Conservation (phyloP, 2,888 invertebrate species). For the Phaedon cochleariae region DNA sequence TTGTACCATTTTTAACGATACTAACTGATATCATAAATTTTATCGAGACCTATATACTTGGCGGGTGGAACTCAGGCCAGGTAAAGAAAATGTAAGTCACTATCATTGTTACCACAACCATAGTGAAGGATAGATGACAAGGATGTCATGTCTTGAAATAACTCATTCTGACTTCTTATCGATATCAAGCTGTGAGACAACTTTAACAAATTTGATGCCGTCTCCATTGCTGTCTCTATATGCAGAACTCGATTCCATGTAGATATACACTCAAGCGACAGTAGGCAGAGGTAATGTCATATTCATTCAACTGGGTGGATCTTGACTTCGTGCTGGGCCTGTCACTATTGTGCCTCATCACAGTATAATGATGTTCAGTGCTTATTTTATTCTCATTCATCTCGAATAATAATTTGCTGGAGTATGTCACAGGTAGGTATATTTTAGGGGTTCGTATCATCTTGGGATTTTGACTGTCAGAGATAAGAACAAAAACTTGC, state of each 20-base stretch:
- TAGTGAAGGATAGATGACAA: slow-evolving; percentile 45
- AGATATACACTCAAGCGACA: not conserved
- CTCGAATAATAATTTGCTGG: too few species aligned
- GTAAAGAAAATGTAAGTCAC: slow-evolving; percentile 43
- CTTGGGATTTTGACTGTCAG: too few species aligned
- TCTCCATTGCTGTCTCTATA: not conserved
- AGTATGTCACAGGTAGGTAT: not conserved
- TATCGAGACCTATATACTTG: too few species aligned
- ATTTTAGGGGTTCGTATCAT: too few species aligned
- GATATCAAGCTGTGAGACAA: not conserved
- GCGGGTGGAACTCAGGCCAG: too few species aligned
- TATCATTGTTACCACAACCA: slow-evolving; percentile 39
- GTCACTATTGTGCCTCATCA: slow-evolving; percentile 36
- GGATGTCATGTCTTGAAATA: slow-evolving; percentile 51
- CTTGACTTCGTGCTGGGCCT: slow-evolving; percentile 33
- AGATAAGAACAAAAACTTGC: too few species aligned
- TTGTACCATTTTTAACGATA: too few species aligned
- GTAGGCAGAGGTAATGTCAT: not conserved
- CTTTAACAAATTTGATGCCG: not conserved
- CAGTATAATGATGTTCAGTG: slow-evolving; percentile 5
- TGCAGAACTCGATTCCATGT: not conserved
- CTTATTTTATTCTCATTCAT: not conserved
- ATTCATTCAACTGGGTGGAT: not conserved
- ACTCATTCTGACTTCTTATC: slow-evolving; percentile 34
- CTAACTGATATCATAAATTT: too few species aligned